These are phyloP conservation scores for Trichomalopsis sarcophagae DNA, from an alignment of 1,140 invertebrate genomes.

Conservation along the genomic window DNA sequence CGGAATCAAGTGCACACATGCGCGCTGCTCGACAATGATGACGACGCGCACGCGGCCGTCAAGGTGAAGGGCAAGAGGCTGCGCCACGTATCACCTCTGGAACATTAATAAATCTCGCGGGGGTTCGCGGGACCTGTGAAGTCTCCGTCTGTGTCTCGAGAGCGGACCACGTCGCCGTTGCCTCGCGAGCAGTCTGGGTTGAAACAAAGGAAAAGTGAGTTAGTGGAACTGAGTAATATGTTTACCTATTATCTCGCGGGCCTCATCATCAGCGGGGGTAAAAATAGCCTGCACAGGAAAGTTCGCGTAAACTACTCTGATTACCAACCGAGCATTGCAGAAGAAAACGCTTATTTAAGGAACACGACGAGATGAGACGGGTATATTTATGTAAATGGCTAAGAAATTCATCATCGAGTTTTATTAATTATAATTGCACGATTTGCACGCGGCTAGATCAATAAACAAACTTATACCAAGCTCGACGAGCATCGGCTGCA, in stretches of 20 bases:
- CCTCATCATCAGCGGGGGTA: neutral
- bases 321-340: neutral
- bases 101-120: conserved; percentile 23
- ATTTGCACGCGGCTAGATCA: neutral
- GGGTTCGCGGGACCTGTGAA: neutral
- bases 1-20: neutral
- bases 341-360: neutral
- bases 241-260: neutral
- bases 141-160: neutral
- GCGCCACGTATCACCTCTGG: neutral
- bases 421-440: conserved; percentile 30
- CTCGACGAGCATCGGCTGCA: neutral
- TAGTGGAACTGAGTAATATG: neutral
- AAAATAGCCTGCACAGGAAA: neutral
- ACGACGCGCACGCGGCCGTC: neutral
- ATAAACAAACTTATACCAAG: neutral
- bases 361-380: too few species aligned
- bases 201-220: conserved; percentile 9
- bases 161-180: neutral
- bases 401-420: conserved; percentile 7
- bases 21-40: neutral
- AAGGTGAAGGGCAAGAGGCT: neutral
- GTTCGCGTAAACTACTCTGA: neutral
- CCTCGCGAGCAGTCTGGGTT: neutral
- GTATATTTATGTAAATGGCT: neutral